A percentile compares a stretch with the other conserved stretches of the same genome.
phyloP scores from a whole-genome alignment of 2,113 vertebrate genomes.

The Ibidorhyncha struthersii region DNA sequence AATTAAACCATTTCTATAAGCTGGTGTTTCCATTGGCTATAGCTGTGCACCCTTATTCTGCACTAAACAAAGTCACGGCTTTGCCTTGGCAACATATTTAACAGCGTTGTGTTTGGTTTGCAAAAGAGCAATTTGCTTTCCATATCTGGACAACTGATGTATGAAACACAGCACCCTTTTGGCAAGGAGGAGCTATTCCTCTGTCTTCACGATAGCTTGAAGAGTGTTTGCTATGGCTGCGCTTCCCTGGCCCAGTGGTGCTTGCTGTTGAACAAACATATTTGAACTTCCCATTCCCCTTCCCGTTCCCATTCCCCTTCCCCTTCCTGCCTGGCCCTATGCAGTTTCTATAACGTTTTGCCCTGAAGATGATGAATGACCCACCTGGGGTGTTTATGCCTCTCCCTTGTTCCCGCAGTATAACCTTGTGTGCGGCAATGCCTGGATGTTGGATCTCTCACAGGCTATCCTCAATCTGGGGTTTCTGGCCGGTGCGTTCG shows the following conservation, averaged over 20 bases:
- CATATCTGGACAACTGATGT: neutral
- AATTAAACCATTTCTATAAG: neutral
- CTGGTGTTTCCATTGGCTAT: neutral
- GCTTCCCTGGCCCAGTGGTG: neutral
- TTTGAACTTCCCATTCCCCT: neutral
- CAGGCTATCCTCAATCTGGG: constrained; percentile 90
- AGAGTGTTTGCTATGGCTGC: neutral
- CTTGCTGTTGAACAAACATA: neutral
- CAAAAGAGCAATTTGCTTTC: neutral
- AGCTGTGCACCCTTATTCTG: neutral
- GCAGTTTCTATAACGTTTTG: neutral
- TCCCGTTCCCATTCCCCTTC: neutral
- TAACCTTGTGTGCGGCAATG: constrained; percentile 86
- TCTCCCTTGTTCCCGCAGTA: constrained; percentile 81
- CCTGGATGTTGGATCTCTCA: constrained; percentile 90
- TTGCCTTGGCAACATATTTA: neutral
- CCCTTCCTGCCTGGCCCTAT: fast-evolving
- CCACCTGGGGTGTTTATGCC: neutral
- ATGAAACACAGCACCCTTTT: neutral
- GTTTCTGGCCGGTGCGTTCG: constrained; percentile 87
- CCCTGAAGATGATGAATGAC: neutral
- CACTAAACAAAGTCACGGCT: neutral
- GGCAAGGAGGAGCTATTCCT: neutral
- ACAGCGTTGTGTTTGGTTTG: neutral
- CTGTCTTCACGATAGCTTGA: neutral